Percentiles rank a stretch among this genome's conserved stretches.
These are phyloP conservation scores for Cryptus viduatorius DNA, from an alignment of 2,888 invertebrate species.

Conservation along the genomic window DNA sequence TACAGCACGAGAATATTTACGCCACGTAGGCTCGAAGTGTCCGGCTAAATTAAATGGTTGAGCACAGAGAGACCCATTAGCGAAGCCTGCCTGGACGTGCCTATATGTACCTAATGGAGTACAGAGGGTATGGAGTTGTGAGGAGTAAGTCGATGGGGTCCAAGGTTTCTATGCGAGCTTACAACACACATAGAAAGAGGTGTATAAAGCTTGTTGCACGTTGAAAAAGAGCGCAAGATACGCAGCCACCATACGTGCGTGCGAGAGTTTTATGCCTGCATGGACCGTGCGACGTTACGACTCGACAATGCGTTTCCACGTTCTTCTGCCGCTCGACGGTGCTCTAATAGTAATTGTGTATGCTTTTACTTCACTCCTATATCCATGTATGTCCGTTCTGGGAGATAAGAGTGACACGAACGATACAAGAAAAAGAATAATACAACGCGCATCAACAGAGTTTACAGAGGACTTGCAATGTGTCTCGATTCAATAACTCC, in stretches of 20 bases:
- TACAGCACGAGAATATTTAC: neutral
- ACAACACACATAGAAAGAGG: slow-evolving; percentile 1
- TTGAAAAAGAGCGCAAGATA: slow-evolving; percentile 23
- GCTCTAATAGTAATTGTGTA: neutral
- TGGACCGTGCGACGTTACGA: slow-evolving; percentile 65
- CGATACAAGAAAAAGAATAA: slow-evolving; percentile 14
- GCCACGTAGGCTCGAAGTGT: slow-evolving; percentile 57
- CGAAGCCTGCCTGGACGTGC: slow-evolving; percentile 41
- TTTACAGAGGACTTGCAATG: neutral
- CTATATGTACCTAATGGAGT: slow-evolving; percentile 43
- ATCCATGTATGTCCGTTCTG: slow-evolving; percentile 42
- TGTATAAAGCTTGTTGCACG: slow-evolving; percentile 38
- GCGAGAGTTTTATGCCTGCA: slow-evolving; percentile 69
- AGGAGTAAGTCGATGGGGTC: slow-evolving; percentile 38
- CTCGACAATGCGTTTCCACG: slow-evolving; percentile 72
- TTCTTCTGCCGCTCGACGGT: slow-evolving; percentile 66
- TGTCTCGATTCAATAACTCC: slow-evolving; percentile 5
- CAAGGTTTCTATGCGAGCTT: slow-evolving; percentile 5
- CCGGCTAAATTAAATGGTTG: slow-evolving; percentile 69
- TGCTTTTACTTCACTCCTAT: slow-evolving; percentile 18
- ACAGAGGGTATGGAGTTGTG: slow-evolving; percentile 19
- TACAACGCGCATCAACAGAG: neutral
- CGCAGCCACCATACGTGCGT: slow-evolving; percentile 25
- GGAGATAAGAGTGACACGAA: slow-evolving; percentile 25
- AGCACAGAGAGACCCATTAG: slow-evolving; percentile 59